Percentiles rank a stretch among this genome's conserved stretches.
These are phyloP conservation scores for Chloebia gouldiae DNA, from an alignment of 2,113 vertebrate species.

Conservation along the genomic window DNA sequence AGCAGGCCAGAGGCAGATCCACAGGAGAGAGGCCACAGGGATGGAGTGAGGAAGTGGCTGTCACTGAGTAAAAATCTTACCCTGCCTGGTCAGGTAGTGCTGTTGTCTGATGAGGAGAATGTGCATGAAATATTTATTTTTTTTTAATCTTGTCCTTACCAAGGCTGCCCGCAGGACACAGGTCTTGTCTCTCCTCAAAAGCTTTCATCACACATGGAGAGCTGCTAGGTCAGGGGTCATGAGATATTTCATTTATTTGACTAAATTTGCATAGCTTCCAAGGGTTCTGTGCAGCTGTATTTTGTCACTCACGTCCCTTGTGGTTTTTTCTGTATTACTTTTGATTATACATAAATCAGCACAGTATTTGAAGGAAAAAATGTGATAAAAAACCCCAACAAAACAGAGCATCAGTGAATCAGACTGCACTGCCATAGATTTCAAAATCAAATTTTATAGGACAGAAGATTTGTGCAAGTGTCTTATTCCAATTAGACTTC, in stretches of 20 bases:
- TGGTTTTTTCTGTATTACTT: neutral
- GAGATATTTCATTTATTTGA: neutral
- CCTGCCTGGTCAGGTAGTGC: neutral
- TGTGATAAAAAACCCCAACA: neutral
- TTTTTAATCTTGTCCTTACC: neutral
- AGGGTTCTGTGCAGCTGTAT: neutral
- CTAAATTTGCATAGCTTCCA: neutral
- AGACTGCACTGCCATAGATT: neutral
- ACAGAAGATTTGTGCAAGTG: neutral
- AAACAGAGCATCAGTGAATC: neutral
- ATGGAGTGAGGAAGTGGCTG: neutral
- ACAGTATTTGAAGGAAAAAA: neutral
- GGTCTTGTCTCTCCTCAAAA: neutral
- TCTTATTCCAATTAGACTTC: conserved; percentile 1
- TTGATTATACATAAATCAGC: neutral
- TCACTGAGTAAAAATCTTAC: neutral
- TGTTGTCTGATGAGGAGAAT: neutral
- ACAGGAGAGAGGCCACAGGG: neutral
- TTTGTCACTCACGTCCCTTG: neutral
- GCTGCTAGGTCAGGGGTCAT: neutral
- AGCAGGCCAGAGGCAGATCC: neutral
- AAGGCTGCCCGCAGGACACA: neutral
- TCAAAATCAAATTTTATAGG: conserved; percentile 8
- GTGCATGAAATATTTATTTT: neutral
- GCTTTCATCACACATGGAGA: neutral